These are phyloP conservation scores for Mantis religiosa DNA, from an alignment of 2,888 invertebrate genomes.

Conservation along the genomic window DNA sequence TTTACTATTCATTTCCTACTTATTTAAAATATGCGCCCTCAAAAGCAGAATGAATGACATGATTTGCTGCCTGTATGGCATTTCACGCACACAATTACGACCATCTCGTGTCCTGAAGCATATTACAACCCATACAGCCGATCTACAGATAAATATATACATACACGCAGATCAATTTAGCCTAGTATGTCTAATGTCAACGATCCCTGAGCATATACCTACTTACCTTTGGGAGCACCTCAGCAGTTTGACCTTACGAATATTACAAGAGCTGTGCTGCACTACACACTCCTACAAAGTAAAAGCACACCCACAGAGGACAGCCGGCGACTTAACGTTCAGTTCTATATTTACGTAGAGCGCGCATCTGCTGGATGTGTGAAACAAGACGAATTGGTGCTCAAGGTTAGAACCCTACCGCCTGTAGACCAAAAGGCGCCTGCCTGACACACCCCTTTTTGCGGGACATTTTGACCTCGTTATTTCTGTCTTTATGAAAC, in stretches of 20 bases:
- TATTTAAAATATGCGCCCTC: too few relatives aligned
- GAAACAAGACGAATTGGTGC: neutral
- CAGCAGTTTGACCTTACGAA: neutral
- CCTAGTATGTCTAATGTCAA: neutral
- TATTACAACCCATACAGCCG: too few relatives aligned
- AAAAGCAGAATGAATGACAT: too few relatives aligned
- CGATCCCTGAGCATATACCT: neutral
- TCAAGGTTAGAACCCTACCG: neutral
- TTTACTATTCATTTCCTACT: too few relatives aligned
- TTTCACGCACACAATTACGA: too few relatives aligned
- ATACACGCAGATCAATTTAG: too few relatives aligned
- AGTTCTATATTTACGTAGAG: neutral
- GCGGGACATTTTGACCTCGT: neutral
- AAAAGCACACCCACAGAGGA: neutral
- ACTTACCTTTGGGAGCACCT: neutral
- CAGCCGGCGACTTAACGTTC: neutral
- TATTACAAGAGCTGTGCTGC: neutral
- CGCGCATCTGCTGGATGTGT: neutral
- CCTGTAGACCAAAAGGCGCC: neutral
- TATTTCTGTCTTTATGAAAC: too few relatives aligned
- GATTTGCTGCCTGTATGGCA: too few relatives aligned
- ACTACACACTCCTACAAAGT: neutral
- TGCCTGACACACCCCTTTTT: neutral
- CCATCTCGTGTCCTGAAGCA: too few relatives aligned
- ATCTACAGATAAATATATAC: too few relatives aligned